Evolutionary conservation across 2,113 vertebrate species (phyloP).

Genomic region (Ammodramus savannarum): DNA sequence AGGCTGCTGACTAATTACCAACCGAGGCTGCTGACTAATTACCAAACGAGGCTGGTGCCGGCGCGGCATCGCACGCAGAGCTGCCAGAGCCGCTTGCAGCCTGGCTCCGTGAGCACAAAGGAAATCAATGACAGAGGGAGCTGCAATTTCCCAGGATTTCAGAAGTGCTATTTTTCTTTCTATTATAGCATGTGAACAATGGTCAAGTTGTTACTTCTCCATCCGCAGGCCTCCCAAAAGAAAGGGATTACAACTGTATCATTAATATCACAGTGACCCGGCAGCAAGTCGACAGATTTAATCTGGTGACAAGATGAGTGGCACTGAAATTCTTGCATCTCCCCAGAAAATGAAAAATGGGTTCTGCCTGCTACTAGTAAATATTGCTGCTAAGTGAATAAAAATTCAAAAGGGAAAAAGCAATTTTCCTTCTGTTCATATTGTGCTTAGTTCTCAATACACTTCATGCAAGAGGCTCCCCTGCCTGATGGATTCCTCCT

Average conservation of each 20-base stretch:
- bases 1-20: neutral
- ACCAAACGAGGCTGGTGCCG: accelerated
- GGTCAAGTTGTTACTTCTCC: constrained; percentile 12
- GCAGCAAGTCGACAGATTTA: constrained; percentile 26
- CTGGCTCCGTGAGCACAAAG: neutral
- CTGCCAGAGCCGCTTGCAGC: neutral
- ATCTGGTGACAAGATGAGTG: constrained; percentile 61
- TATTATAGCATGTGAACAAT: neutral
- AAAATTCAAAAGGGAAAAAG: constrained; percentile 68
- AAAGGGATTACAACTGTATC: constrained; percentile 27
- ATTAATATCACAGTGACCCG: constrained; percentile 29
- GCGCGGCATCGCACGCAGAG: accelerated
- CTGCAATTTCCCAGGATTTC: neutral
- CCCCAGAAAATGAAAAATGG: constrained; percentile 43
- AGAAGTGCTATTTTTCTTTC: neutral
- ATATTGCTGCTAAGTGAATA: constrained; percentile 61
- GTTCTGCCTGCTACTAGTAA: constrained; percentile 50
- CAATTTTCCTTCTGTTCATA: constrained; percentile 65
- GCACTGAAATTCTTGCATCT: constrained; percentile 29
- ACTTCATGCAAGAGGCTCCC: constrained; percentile 49
- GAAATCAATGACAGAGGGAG: neutral
- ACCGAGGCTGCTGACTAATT: neutral
- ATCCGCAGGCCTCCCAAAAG: neutral
- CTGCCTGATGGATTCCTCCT: constrained; percentile 54
- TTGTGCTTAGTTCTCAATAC: constrained; percentile 56